Percentiles rank a stretch among this genome's conserved stretches.
Conservation (phyloP, 2,113 vertebrate genomes). For the Sigmodon hispidus region DNA sequence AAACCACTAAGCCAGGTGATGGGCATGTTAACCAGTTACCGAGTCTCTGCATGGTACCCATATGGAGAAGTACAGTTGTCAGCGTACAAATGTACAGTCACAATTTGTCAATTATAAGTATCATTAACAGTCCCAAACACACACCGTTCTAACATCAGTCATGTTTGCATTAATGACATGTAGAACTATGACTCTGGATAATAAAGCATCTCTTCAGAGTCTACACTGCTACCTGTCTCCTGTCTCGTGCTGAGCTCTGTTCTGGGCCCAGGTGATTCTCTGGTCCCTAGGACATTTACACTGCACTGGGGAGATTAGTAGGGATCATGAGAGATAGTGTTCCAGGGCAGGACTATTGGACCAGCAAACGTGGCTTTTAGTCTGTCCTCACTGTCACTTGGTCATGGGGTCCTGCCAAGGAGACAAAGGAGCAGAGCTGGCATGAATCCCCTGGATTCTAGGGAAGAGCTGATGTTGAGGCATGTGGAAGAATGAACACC, state of each 20-base stretch:
- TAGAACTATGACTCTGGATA: not conserved
- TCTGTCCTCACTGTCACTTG: fast-evolving
- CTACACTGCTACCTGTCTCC: not conserved
- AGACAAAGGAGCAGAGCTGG: fast-evolving
- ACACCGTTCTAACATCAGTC: not conserved
- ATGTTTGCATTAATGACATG: too few relatives aligned
- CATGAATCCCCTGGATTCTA: not conserved
- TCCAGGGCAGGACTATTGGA: not conserved
- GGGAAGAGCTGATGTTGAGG: not conserved
- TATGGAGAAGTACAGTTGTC: fast-evolving
- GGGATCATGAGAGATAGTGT: fast-evolving
- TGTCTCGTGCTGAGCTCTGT: not conserved
- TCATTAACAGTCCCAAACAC: too few relatives aligned
- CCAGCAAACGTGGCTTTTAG: fast-evolving
- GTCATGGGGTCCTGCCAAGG: fast-evolving
- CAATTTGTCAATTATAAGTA: too few relatives aligned
- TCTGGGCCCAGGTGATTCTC: not conserved
- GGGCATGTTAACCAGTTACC: not conserved
- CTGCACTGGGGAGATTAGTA: fast-evolving
- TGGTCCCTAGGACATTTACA: fast-evolving
- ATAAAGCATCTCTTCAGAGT: not conserved
- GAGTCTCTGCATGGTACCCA: not conserved
- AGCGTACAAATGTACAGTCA: too few relatives aligned
- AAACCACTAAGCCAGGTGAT: too few relatives aligned
- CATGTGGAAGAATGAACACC: not conserved